Base-by-base conservation (phyloP, 2,888 invertebrate species). In the Leptopterna dolabrata region DNA sequence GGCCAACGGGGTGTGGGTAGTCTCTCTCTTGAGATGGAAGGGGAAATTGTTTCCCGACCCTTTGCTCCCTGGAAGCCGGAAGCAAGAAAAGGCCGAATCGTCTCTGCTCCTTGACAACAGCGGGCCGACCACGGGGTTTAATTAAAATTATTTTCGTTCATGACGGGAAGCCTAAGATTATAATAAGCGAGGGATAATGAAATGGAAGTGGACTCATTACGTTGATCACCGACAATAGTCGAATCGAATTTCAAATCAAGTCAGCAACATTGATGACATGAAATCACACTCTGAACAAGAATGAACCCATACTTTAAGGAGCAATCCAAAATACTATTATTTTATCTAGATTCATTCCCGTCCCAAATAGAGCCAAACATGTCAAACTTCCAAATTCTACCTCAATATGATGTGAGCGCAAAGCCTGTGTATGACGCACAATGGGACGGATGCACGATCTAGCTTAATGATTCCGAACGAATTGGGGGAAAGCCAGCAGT, bases 121-220 rank as follows among this genome's bases (percentile, higher is more conserved):
- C 7, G 55, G n/a, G 73, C 9, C 76, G 36, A n/a, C 36, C 43
- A 24, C 43, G 78, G 43, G 78, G 43, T 78, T 78, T 78, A 78
- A 78, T 78, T 78, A 78, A 78, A 78, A 78, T 78, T 27, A 78
- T 78, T 78, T 45, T 45, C 43, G 24, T 78, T 45, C 14, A 13
- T 43, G 2, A 24, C 14, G 73, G 16, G 7, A 19, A 24, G 19
- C 1, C 78, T 45, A 19, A 76, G 76, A 76, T 76, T 76, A n/a
- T 19, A 19, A 55, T 55, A 24, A 63, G 63, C 27, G 1, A 19
- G 24, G 24, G 27, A 63, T 24, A 4, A 63, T 36, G 4, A 36
- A n/a, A n/a, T n/a, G n/a, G 36, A 36, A 36, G 4, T 16, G 6
- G 51, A 51, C 51, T 51, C 45, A 45, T 45, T 51, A 51, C 51